These are phyloP conservation scores for Aurelia coerulea DNA, from an alignment of 30 jellyfish, hydroid and myxozoan genomes.

Conservation along the genomic window DNA sequence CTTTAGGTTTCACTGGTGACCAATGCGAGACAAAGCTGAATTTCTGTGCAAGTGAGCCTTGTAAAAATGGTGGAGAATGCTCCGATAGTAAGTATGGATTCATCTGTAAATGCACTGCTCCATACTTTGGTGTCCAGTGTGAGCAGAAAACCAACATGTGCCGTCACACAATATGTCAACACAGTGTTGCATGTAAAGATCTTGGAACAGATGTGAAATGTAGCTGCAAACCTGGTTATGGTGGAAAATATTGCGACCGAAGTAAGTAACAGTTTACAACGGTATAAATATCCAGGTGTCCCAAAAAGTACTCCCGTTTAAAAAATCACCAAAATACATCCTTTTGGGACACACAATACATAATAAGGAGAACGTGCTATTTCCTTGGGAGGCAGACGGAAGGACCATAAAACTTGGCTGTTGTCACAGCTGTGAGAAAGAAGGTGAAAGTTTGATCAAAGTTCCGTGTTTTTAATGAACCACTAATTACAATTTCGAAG, in stretches of 20 bases:
- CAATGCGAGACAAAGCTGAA: conserved; percentile 74
- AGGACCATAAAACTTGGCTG: too few species aligned
- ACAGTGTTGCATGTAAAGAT: conserved; percentile 86
- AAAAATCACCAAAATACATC: not conserved
- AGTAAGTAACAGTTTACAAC: conserved; percentile 46
- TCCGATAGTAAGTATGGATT: conserved; percentile 69
- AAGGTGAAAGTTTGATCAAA: too few species aligned
- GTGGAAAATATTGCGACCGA: conserved; percentile 89
- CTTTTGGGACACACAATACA: too few species aligned
- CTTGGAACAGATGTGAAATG: conserved; percentile 81
- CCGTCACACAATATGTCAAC: conserved; percentile 78
- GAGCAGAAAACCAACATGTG: conserved; percentile 87
- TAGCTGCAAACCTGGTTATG: conserved; percentile 88
- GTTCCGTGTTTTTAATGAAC: too few species aligned
- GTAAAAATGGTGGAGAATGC: conserved; percentile 84
- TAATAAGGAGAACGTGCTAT: not conserved
- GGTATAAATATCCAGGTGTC: not conserved
- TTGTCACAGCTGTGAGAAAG: too few species aligned
- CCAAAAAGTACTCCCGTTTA: not conserved
- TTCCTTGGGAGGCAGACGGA: too few species aligned
- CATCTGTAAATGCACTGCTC: conserved; percentile 80
- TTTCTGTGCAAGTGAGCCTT: conserved; percentile 86
- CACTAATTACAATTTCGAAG: too few species aligned
- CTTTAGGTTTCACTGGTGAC: conserved; percentile 76
- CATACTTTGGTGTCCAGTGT: conserved; percentile 77